Evolutionary conservation across 1,140 invertebrate species (phyloP), one percentile per base, ranked within the genome.

Genomic region (Cryptotermes secundus): DNA sequence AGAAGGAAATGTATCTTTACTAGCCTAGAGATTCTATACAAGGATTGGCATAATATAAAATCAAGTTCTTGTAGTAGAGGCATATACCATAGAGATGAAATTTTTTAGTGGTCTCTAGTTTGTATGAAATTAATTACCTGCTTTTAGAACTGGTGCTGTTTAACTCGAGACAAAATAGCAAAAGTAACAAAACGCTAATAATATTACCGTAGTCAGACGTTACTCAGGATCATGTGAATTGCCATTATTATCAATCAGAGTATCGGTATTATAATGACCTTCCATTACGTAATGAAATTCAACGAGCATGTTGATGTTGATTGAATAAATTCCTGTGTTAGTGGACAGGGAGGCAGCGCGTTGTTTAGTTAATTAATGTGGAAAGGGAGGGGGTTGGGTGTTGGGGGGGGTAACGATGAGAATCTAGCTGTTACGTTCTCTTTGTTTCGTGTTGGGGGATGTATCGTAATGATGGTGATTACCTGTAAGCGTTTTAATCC

Each of bases 311-410:
- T 26, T 19, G 31, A 31, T 72, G n/a, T 72, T 72, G n/a, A 72
- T 72, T 31, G 59, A 72, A 72, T 72, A 72, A 72, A 72, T 72
- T 72, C 59, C 59, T 72, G 59, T 72, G 31, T 72, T 72, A 6
- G n/a, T 14, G 26, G 19, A 72, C 26, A 72, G 59, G 26, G 9
- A 72, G 7, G 59, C n/a, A 72, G 31, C n/a, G 31, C 31, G 59
- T 72, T 72, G 59, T 49, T 49, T 3, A 31, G 59, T 72, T 72
- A 72, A 72, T 72, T 72, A n/a, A 31, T 72, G 31, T 31, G 26
- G n/a, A 72, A n/a, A 14, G n/a, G 26, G 6, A 31, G 26, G n/a
- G n/a, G n/a, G n/a, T n/a, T n/a, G n/a, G n/a, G n/a, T n/a, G n/a
- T n/a, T n/a, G n/a, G n/a, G n/a, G n/a, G n/a, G n/a, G n/a, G n/a